Evolutionary conservation across 2,113 vertebrate species (phyloP), one percentile per base, ranked within the genome.

Genomic region (Chunga burmeisteri): DNA sequence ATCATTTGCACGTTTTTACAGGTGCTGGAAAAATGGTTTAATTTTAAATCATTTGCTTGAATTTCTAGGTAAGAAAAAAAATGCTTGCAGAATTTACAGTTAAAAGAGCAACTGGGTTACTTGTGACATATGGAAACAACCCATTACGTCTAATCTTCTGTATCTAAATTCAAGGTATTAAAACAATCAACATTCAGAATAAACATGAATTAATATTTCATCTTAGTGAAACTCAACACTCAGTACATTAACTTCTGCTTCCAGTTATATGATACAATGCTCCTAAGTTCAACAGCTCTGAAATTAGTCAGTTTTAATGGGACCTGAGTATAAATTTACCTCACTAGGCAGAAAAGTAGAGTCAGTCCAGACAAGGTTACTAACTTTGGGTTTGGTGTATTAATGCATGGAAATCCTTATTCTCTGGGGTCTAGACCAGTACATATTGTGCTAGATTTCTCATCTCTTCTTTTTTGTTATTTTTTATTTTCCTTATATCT

Each of bases 1-100:
- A 90, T 99, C 99, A 98, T 98, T 98, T 98, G 96, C 98, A 98
- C 98, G 32, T 98, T 98, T 98, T 98, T 97, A 98, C 99, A 99
- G 95, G 71, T 98, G 98, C 98, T 98, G 97, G 94, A 50, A 95
- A 98, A 98, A 97, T 86, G 74, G 94, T 96, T 97, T 98, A 85
- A 98, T 98, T 98, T 97, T 95, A 96, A 96, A 95, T 87, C 16
- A 62, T 94, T 98, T 97, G 52, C 81, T 94, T 91, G 66, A 85
- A 95, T 95, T 91, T 47, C 74, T 72, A 84, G 44, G 58, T 93
- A 97, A 96, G 85, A 90, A 95, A 84, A 97, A 94, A 92, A 94
- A 84, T n/a, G 56, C 34, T 83, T 93, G 70, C 67, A 94, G 73
- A 87, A 95, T 84, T 94, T 94, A 89, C 59, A 94, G 70, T 82